Percentiles rank a stretch among this genome's conserved stretches.
Evolutionary conservation across 2,888 invertebrate genomes (phyloP).

Genomic region (Drosophila prostipennis): DNA sequence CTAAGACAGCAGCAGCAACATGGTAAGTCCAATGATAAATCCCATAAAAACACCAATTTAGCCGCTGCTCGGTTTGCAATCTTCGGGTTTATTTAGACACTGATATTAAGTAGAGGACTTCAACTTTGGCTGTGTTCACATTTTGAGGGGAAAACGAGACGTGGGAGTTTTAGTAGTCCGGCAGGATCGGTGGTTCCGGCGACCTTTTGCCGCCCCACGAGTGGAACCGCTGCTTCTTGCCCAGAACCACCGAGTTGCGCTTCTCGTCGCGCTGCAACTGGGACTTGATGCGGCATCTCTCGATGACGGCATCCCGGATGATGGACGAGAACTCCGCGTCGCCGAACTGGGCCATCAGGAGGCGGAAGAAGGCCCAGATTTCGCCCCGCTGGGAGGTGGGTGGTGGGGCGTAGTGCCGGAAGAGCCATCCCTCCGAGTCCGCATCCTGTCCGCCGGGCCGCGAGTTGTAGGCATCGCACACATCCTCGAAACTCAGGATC

Average conservation of each 20-base stretch:
- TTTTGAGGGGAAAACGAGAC: constrained; percentile 49
- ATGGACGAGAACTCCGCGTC: constrained; percentile 80
- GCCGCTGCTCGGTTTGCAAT: constrained; percentile 37
- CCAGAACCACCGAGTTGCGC: constrained; percentile 81
- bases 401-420: constrained; percentile 76
- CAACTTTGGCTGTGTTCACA: constrained; percentile 63
- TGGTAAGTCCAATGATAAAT: constrained; percentile 2
- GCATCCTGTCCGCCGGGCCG: constrained; percentile 50
- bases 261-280: constrained; percentile 80
- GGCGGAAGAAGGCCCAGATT: constrained; percentile 82
- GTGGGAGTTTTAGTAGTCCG: constrained; percentile 32
- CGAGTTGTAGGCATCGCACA: constrained; percentile 81
- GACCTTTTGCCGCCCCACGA: constrained; percentile 84
- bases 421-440: constrained; percentile 48
- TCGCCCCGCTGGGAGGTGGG: constrained; percentile 75
- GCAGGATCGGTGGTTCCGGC: constrained; percentile 37
- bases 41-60: neutral
- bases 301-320: constrained; percentile 80
- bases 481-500: constrained; percentile 82
- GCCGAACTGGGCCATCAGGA: constrained; percentile 82
- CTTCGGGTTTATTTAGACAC: constrained; percentile 57
- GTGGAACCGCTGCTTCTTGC: constrained; percentile 84
- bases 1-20: constrained; percentile 1
- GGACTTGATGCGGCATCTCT: constrained; percentile 79
- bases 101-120: constrained; percentile 51